Conservation (phyloP, 1,140 invertebrate genomes). For the Agrypnia vestita region DNA sequence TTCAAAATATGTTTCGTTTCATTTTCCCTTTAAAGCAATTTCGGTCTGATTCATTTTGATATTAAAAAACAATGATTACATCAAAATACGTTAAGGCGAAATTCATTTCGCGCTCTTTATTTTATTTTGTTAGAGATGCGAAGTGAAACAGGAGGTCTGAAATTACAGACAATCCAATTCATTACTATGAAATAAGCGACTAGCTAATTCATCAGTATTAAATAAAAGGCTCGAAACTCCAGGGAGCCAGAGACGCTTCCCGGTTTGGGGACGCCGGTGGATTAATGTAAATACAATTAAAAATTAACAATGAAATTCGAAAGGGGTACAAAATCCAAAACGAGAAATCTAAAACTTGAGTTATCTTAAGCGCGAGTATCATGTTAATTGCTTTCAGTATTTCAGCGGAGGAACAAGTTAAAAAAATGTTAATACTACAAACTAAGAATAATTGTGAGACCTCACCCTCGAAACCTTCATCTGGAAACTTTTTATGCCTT, state of each 20-base stretch:
- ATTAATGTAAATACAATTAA: slow-evolving; percentile 29
- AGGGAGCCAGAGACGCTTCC: no score
- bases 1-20: no score
- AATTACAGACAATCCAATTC: slow-evolving; percentile 5
- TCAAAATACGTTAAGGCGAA: neutral
- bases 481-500: slow-evolving; percentile 27
- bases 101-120: neutral
- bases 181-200: slow-evolving; percentile 7
- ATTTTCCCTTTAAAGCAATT: neutral
- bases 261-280: neutral
- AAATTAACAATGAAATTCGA: slow-evolving; percentile 27
- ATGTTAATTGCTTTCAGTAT: slow-evolving; percentile 35
- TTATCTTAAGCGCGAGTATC: slow-evolving; percentile 1
- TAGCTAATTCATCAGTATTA: slow-evolving; percentile 3
- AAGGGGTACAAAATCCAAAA: neutral
- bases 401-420: slow-evolving; percentile 2
- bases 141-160: neutral
- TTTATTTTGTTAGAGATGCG: neutral
- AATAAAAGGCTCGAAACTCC: neutral
- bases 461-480: neutral
- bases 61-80: neutral
- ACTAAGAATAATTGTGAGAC: neutral
- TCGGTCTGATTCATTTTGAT: neutral
- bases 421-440: slow-evolving; percentile 7
- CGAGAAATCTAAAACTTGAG: slow-evolving; percentile 3